Evolutionary conservation across 2,113 vertebrate genomes (phyloP).

Genomic region (Melanerpes formicivorus): DNA sequence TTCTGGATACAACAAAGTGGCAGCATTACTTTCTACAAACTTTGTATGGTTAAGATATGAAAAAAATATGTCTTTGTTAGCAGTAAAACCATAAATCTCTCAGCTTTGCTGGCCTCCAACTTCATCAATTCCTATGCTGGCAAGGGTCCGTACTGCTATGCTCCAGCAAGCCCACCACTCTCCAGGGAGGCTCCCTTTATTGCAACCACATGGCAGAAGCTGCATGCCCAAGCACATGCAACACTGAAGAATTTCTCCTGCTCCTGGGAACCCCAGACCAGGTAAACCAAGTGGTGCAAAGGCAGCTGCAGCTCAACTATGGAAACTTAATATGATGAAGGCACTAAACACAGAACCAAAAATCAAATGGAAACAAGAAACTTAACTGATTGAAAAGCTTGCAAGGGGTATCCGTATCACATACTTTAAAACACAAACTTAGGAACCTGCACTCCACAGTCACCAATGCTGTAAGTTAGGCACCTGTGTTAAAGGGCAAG

Average conservation of each 20-base stretch:
- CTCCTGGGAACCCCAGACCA: neutral
- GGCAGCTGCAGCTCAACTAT: neutral
- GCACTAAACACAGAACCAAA: neutral
- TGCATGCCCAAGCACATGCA: rapidly evolving
- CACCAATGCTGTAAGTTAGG: neutral
- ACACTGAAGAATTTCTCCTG: neutral
- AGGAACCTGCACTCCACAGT: neutral
- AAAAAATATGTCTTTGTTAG: neutral
- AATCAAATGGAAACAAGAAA: neutral
- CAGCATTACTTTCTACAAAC: neutral
- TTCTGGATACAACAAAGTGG: neutral
- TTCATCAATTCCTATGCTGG: neutral
- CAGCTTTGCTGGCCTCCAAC: neutral
- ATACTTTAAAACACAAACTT: neutral
- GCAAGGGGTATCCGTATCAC: neutral
- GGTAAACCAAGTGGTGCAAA: neutral
- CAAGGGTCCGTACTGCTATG: rapidly evolving
- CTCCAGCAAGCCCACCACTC: neutral
- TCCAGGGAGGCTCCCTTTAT: neutral
- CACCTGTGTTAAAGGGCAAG: neutral
- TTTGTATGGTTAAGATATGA: neutral
- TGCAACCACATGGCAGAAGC: neutral
- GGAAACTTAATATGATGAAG: neutral
- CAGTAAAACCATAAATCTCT: neutral
- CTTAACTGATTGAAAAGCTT: neutral